Conservation (phyloP, 2,888 invertebrate species). For the Melikaiella ostensackeni region DNA sequence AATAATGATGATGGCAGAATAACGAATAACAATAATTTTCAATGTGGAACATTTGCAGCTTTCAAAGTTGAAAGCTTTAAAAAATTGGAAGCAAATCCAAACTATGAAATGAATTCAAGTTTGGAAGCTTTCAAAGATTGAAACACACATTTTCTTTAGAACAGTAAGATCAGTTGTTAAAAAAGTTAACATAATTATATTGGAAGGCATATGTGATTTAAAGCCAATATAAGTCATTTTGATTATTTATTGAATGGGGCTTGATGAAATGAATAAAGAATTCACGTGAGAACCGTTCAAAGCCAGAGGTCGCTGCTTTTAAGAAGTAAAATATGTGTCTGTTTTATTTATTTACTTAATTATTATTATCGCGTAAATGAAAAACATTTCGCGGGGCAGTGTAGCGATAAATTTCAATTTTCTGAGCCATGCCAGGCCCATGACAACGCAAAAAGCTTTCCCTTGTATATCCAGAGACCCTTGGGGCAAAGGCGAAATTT, state of each 20-base stretch:
- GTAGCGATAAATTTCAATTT: slow-evolving; percentile 23
- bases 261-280: too few relatives aligned
- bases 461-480: slow-evolving; percentile 15
- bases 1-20: background rate
- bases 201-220: too few relatives aligned
- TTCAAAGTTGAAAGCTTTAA: background rate
- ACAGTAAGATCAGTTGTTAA: too few relatives aligned
- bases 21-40: background rate
- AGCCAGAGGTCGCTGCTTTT: too few relatives aligned
- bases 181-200: too few relatives aligned
- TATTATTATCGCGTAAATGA: slow-evolving; percentile 17
- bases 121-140: too few relatives aligned
- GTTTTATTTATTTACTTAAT: background rate
- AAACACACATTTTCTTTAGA: too few relatives aligned
- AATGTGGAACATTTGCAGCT: background rate
- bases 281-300: too few relatives aligned
- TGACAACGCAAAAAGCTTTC: slow-evolving; percentile 23
- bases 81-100: background rate
- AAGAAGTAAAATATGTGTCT: background rate
- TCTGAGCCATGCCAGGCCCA: background rate
- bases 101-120: too few relatives aligned
- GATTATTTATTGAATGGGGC: too few relatives aligned
- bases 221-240: too few relatives aligned
- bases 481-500: slow-evolving; percentile 24
- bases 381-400: slow-evolving; percentile 13